Conservation (phyloP, 2,113 vertebrate genomes). For the Pitta sordida region DNA sequence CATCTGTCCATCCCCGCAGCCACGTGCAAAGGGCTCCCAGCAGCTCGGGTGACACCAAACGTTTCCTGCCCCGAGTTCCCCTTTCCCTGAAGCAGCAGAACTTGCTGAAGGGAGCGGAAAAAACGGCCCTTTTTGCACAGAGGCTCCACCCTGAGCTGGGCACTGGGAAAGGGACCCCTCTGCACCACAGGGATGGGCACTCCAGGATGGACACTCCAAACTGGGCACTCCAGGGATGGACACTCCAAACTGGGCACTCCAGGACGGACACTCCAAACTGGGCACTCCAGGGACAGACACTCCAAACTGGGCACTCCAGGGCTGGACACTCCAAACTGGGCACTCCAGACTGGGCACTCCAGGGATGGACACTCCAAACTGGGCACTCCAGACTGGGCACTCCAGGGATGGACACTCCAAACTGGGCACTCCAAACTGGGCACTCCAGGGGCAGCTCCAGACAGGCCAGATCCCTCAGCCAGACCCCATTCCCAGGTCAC, state of each 20-base stretch:
- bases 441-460: not conserved
- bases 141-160: not conserved
- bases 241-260: not conserved
- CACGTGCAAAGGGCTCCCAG: not conserved
- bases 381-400: not conserved
- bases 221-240: not conserved
- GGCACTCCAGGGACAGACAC: not conserved
- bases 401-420: not conserved
- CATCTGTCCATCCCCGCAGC: not conserved
- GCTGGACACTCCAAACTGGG: not conserved
- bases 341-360: not conserved
- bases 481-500: fast-evolving
- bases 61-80: not conserved
- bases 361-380: not conserved
- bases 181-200: too few relatives aligned
- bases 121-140: fast-evolving
- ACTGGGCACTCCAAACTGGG: too few relatives aligned
- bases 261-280: too few relatives aligned
- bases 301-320: not conserved
- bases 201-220: too few relatives aligned
- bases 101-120: not conserved
- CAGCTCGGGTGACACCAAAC: not conserved
- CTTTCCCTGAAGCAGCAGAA: not conserved
- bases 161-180: too few relatives aligned
- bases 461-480: fast-evolving